Evolutionary conservation across 37 sponge, comb jelly and placozoan genomes (phyloP).

Genomic region (Crambe crambe): DNA sequence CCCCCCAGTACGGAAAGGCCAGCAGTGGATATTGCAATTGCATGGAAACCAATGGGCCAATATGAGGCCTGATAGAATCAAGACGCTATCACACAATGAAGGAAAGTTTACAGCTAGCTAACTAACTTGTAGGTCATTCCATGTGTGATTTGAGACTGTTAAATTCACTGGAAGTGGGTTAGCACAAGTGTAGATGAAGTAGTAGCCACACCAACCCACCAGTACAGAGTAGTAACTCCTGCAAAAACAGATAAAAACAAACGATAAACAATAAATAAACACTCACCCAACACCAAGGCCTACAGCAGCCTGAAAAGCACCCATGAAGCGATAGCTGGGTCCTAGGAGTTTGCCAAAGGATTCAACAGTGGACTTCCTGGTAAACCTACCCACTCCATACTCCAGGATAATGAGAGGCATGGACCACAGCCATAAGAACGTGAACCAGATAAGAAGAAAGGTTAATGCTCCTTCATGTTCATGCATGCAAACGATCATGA

Average conservation of each 20-base stretch:
- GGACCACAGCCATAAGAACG: conserved; percentile 82
- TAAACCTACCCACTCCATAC: conserved; percentile 80
- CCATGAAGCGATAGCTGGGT: conserved; percentile 75
- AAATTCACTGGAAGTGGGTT: conserved; percentile 51
- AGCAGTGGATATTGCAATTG: conserved; percentile 23
- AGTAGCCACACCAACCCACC: conserved; percentile 87
- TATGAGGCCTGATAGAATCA: conserved; percentile 33
- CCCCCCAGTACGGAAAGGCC: conserved; percentile 58
- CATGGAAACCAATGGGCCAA: conserved; percentile 68
- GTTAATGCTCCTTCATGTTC: conserved; percentile 61
- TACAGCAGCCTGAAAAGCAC: conserved; percentile 56
- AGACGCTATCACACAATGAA: background rate
- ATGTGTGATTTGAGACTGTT: conserved; percentile 27
- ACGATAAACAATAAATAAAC: background rate
- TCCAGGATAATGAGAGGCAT: conserved; percentile 82
- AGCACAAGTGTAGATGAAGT: conserved; percentile 44
- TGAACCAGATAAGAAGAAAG: conserved; percentile 80
- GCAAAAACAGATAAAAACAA: no score
- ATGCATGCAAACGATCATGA: no score
- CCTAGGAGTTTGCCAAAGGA: conserved; percentile 61
- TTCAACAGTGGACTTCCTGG: conserved; percentile 61
- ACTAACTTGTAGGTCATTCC: conserved; percentile 65
- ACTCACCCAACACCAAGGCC: conserved; percentile 61
- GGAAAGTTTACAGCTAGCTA: no score
- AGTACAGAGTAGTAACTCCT: conserved; percentile 85